These are phyloP conservation scores for Micrasema longulum DNA, from an alignment of 1,140 invertebrate species.

Conservation along the genomic window DNA sequence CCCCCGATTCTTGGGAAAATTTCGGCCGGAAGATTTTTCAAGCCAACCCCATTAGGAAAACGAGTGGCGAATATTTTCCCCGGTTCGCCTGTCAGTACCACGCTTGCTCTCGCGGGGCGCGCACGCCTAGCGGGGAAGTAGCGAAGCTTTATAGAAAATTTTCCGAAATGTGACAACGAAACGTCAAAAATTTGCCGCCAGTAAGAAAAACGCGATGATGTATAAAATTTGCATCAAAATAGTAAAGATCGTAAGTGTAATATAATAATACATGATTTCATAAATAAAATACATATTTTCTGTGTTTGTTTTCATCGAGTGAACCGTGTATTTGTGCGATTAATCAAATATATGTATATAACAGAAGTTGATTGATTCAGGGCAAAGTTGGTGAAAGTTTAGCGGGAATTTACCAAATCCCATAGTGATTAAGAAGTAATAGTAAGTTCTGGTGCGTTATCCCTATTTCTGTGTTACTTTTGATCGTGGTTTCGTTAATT, in stretches of 20 bases:
- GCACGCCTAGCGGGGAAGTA: slow-evolving; percentile 15
- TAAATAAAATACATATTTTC: not conserved
- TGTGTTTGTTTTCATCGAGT: not conserved
- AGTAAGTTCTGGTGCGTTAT: slow-evolving; percentile 32
- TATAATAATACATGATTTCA: too few species aligned
- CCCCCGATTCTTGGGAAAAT: slow-evolving; percentile 3
- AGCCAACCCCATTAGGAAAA: slow-evolving; percentile 5
- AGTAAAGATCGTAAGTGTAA: too few species aligned
- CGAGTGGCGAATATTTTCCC: not conserved
- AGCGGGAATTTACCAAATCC: slow-evolving; percentile 10
- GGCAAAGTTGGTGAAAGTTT: slow-evolving; percentile 31
- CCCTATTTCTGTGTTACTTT: not conserved
- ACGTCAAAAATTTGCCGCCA: slow-evolving; percentile 43
- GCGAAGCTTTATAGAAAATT: not conserved
- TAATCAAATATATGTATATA: not conserved
- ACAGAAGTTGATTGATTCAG: not conserved
- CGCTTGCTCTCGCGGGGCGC: slow-evolving; percentile 49
- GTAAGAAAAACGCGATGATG: slow-evolving; percentile 7
- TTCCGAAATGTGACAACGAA: slow-evolving; percentile 16
- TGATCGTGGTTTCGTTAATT: slow-evolving; percentile 9
- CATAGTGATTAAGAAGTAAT: not conserved
- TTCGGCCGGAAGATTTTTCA: slow-evolving; percentile 11
- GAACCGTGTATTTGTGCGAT: not conserved
- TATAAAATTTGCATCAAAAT: not conserved
- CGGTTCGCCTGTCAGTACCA: slow-evolving; percentile 47